A percentile compares a stretch with the other conserved stretches of the same genome.
Conservation (phyloP, 2,113 vertebrate species). For the Lasiurus borealis region DNA sequence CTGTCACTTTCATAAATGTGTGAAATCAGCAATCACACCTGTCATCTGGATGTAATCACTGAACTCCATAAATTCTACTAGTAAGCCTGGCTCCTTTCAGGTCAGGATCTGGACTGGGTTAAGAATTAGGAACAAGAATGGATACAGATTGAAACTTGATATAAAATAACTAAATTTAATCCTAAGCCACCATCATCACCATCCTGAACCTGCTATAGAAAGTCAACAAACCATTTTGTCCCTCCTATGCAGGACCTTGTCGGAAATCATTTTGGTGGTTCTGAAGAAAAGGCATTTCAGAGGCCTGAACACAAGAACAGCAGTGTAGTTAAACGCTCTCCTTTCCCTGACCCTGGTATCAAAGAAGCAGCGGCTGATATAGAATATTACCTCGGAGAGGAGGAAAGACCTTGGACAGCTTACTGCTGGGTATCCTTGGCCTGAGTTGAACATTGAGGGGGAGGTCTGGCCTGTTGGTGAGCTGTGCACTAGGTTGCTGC, state of each 20-base stretch:
- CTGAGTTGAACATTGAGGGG: not conserved
- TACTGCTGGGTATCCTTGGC: not conserved
- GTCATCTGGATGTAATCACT: not conserved
- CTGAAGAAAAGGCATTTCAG: not conserved
- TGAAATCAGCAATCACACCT: not conserved
- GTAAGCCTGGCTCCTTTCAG: not conserved
- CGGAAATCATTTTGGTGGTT: slow-evolving; percentile 38
- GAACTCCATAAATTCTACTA: not conserved
- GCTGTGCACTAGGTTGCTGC: slow-evolving; percentile 1
- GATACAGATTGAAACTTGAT: not conserved
- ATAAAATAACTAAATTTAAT: not conserved
- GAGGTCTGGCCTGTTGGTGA: not conserved
- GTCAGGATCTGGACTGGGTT: not conserved
- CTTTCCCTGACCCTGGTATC: not conserved
- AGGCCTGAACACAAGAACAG: slow-evolving; percentile 7
- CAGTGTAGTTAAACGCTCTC: not conserved
- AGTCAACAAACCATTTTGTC: not conserved
- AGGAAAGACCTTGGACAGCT: not conserved
- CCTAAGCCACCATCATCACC: not conserved
- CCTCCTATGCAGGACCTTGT: not conserved
- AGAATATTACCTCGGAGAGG: not conserved
- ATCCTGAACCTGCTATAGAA: not conserved
- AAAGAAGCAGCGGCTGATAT: not conserved
- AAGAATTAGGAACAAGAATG: slow-evolving; percentile 3
- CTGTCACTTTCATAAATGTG: not conserved